Evolutionary conservation across 2,113 vertebrate genomes (phyloP).

Genomic region (Steatornis caripensis): DNA sequence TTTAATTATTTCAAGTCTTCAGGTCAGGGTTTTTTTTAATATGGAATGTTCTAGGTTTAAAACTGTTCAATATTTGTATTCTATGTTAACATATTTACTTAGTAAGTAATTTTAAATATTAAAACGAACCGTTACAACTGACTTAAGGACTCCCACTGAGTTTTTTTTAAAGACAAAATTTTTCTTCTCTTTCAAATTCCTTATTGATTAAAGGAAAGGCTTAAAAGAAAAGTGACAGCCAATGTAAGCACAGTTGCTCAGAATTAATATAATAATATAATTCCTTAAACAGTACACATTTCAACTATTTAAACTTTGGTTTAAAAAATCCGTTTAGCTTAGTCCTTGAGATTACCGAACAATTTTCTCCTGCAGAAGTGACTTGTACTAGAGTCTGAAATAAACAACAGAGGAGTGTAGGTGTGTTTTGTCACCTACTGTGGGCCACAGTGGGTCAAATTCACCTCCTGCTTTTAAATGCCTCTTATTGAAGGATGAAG

Average conservation of each 20-base stretch:
- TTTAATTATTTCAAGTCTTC: background rate
- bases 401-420: background rate
- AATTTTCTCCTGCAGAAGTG: background rate
- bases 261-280: background rate
- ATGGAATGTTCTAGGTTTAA: background rate
- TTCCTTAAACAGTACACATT: background rate
- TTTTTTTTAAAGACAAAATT: background rate
- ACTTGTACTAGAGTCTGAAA: background rate
- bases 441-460: background rate
- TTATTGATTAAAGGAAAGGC: background rate
- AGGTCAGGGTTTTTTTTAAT: background rate
- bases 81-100: background rate
- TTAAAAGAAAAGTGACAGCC: background rate
- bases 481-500: background rate
- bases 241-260: background rate
- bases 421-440: background rate
- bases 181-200: background rate
- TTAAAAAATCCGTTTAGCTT: background rate
- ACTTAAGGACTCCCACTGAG: background rate
- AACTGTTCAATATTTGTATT: background rate
- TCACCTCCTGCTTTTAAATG: background rate
- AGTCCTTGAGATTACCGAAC: background rate
- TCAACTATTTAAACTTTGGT: background rate
- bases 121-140: background rate
- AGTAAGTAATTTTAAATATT: background rate